phyloP scores from a whole-genome alignment of 1,140 invertebrate species.

The Polyergus mexicanus region DNA sequence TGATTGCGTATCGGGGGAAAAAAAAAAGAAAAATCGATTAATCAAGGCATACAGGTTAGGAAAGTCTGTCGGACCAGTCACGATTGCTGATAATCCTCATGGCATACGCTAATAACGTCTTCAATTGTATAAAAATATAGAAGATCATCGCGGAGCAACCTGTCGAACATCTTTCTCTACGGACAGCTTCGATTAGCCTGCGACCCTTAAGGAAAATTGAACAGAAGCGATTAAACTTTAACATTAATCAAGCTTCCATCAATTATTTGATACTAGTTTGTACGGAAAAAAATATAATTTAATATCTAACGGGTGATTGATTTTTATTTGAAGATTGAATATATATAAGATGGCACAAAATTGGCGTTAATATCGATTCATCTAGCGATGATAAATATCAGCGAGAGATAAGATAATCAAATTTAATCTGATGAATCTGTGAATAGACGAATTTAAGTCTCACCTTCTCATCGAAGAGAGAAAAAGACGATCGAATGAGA shows the following conservation, averaged over 20 bases:
- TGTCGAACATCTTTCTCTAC: constrained; percentile 53
- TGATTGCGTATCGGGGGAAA: background rate
- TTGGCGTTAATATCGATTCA: constrained; percentile 24
- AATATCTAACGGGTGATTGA: background rate
- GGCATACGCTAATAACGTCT: constrained; percentile 66
- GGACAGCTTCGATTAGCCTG: constrained; percentile 8
- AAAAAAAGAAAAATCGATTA: constrained; percentile 53
- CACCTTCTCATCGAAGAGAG: background rate
- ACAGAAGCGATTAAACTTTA: constrained; percentile 7
- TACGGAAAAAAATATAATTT: background rate
- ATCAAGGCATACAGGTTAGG: constrained; percentile 63
- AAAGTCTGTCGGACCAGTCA: constrained; percentile 65
- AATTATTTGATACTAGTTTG: constrained; percentile 3
- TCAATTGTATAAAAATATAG: constrained; percentile 53
- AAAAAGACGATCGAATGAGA: constrained; percentile 21
- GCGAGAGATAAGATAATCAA: constrained; percentile 51
- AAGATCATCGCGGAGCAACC: constrained; percentile 3
- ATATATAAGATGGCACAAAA: background rate
- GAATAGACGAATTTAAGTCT: constrained; percentile 32
- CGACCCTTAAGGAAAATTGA: background rate
- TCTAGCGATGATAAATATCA: constrained; percentile 1
- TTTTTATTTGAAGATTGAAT: background rate
- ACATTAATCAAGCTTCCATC: constrained; percentile 20
- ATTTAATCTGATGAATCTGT: constrained; percentile 4
- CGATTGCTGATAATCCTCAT: constrained; percentile 65